Conservation (phyloP, 2,888 invertebrate genomes). For the Sussaba pulchella region DNA sequence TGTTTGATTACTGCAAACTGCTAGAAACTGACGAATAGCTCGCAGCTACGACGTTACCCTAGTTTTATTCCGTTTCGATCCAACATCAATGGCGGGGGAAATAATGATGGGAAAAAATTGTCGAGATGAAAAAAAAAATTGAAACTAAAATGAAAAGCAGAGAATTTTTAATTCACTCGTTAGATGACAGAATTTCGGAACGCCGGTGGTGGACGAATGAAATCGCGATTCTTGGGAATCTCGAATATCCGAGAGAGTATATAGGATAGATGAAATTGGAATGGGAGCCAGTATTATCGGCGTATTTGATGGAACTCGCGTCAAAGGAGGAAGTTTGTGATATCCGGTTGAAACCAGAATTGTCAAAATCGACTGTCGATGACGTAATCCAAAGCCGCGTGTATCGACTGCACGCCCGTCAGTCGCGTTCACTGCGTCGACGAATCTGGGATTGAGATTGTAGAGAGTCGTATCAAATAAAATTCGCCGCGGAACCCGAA, state of each 20-base stretch:
- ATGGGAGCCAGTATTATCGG: conserved; percentile 10
- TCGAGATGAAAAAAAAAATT: background rate
- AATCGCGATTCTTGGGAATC: background rate
- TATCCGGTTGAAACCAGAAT: background rate
- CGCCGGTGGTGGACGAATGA: background rate
- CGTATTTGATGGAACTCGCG: conserved; percentile 5
- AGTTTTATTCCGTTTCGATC: conserved; percentile 14
- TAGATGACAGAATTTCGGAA: background rate
- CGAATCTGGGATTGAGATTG: background rate
- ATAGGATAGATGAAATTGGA: background rate
- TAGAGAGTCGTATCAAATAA: background rate
- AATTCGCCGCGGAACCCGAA: background rate
- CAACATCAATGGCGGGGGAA: conserved; percentile 3
- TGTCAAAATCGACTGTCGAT: background rate
- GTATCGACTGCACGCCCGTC: background rate
- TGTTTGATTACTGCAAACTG: too few relatives aligned
- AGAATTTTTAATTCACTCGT: conserved; percentile 1
- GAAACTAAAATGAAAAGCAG: background rate
- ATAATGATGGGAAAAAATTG: background rate
- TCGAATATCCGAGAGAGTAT: background rate
- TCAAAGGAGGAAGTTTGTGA: conserved; percentile 14
- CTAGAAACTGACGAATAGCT: background rate
- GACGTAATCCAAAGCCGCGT: background rate
- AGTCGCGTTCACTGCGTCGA: background rate
- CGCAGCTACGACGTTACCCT: background rate